Evolutionary conservation across 2,797 vertebrate genomes (phyloP), one percentile per base, ranked within the genome.

Genomic region (Gymnocypris eckloni): DNA sequence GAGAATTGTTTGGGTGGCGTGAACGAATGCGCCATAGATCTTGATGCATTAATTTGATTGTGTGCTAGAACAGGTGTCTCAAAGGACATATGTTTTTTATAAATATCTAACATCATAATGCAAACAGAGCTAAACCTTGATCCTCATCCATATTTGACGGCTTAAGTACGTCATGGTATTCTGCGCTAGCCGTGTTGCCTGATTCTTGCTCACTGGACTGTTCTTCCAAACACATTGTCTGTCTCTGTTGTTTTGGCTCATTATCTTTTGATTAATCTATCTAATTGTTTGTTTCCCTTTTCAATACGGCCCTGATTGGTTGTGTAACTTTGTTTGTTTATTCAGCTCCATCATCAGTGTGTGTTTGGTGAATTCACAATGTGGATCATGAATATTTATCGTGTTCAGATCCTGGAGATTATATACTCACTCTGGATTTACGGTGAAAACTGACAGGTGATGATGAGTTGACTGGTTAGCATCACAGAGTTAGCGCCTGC

Each of bases 371-470:
- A 77, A 78, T 78, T 50, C 75, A 56, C 83, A 78, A 67, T 43
- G 6, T 69, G 37, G 15, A 69, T 84, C 37, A 84, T 84, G 83
- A 84, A 84, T 84, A 78, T 84, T 52, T 78, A 84, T 84, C 37
- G 2, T 50, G 25, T 52, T 77, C 59, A 77, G 56, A 83, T 76
- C 59, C 15, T 54, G 43, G 37, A 69, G 61, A 84, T 78, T 22
- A 77, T 43, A 39, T 13, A 54, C 37, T 54, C n/a, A 4, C 16
- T 54, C n/a, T 22, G 18, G 41, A 67, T 69, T 70, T 84, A 22
- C 9, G 22, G 20, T 50, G 72, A 52, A 52, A 54, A 10, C 15
- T 48, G 78, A 41, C 4, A 33, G 33, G 25, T 6, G 6, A 41
- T 20, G n/a, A 66, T 13, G 13, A 43, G 33, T 43, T 66, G 59